Conservation (phyloP, 2,797 vertebrate genomes). For the Uromys caudimaculatus region DNA sequence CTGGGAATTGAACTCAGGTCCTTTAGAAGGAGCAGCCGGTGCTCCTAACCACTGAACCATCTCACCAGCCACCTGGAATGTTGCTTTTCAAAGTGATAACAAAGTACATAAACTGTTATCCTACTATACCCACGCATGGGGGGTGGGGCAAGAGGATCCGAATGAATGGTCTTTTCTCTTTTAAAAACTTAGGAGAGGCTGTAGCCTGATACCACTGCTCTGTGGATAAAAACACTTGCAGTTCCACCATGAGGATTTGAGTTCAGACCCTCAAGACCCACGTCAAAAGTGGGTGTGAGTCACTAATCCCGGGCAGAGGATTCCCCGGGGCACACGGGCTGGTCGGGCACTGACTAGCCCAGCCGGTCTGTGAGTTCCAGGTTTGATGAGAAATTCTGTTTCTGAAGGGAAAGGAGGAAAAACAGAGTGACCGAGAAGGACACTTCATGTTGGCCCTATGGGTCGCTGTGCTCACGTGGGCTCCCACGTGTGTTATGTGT, state of each 20-base stretch:
- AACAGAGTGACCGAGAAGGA: background rate
- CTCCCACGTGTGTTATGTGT: background rate
- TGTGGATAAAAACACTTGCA: background rate
- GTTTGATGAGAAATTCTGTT: background rate
- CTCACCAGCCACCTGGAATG: background rate
- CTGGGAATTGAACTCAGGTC: too few relatives aligned
- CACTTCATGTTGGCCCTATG: too few relatives aligned
- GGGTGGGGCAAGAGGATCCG: background rate
- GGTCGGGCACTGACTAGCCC: background rate
- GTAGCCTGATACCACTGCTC: background rate
- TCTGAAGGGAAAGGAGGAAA: background rate
- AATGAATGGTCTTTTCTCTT: background rate
- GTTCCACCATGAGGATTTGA: background rate
- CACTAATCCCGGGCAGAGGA: too few relatives aligned
- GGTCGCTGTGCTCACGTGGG: background rate
- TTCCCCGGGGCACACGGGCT: background rate
- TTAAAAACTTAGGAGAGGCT: background rate
- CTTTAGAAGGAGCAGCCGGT: too few relatives aligned
- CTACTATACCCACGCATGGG: too few relatives aligned
- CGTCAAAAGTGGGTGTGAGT: background rate
- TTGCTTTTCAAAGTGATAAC: background rate
- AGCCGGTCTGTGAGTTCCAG: background rate
- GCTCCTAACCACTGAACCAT: too few relatives aligned
- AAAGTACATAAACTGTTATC: background rate
- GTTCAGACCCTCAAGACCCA: background rate